Evolutionary conservation across 1,140 invertebrate species (phyloP), one percentile per base, ranked within the genome.

Genomic region (Tetramorium simillimum): DNA sequence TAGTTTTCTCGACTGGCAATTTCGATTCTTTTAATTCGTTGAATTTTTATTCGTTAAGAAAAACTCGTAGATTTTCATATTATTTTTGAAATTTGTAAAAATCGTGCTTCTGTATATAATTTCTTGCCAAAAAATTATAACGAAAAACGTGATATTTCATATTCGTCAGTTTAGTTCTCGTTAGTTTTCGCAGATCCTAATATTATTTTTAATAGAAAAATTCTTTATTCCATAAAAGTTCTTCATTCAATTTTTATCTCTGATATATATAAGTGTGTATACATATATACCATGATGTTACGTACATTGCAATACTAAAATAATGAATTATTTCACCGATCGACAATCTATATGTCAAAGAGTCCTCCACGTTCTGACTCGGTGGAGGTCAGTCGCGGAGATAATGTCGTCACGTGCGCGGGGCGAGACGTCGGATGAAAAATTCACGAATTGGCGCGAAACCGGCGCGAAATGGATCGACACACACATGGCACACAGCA

Each of bases 281-380:
- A 53, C 7, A 14, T 24, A 28, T 49, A 49, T 14, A 53, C 51
- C 51, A 53, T 16, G 51, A 53, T 18, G 6, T 14, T 43, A 33
- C 33, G 33, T 49, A 65, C n/a, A 65, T 7, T 3, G 62, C 28
- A 81, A 40, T 53, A 56, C 21, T 40, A 28, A 28, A 43, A 40
- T 24, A n/a, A 82, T 84, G 28, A 73, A 62, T 84, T 84, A 75
- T 84, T 84, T 75, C 24, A 24, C 18, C 53, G 53, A 75, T 60
- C 67, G 80, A 60, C 53, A 82, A 73, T 84, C 70, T 84, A 75
- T 84, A 60, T 62, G 53, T 70, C 77, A 75, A 84, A 84, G 53
- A 75, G 80, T 84, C n/a, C n/a, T 40, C 49, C 43, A 21, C 43
- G 65, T 40, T 16, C 18, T 37, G 78, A 21, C 49, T 16, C 12